Evolutionary conservation across 2,797 vertebrate species (phyloP).

Genomic region (Coendou prehensilis): DNA sequence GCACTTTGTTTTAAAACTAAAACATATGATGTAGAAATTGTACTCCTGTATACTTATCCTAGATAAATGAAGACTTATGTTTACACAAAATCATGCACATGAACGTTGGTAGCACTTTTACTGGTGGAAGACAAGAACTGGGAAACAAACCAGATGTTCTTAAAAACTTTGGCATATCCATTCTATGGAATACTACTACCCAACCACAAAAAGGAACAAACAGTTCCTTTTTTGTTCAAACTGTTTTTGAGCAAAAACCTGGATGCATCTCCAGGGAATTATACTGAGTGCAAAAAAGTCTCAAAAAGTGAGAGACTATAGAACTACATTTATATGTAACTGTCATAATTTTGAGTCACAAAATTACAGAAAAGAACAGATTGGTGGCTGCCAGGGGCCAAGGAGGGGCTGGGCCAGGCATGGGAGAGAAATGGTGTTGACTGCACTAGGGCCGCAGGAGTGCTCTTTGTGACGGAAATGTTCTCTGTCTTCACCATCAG

Average conservation of each 20-base stretch:
- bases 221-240: not conserved
- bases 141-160: not conserved
- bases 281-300: not conserved
- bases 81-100: not conserved
- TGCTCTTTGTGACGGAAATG: not conserved
- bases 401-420: not conserved
- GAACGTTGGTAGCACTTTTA: not conserved
- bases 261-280: not conserved
- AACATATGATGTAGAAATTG: not conserved
- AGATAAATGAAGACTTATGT: not conserved
- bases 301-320: not conserved
- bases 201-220: not conserved
- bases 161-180: not conserved
- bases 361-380: not conserved
- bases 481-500: not conserved
- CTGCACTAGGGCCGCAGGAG: not conserved
- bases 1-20: not conserved
- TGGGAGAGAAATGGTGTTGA: not conserved
- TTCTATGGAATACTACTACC: not conserved
- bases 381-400: not conserved
- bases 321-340: not conserved
- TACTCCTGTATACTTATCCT: not conserved
- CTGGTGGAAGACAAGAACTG: constrained; percentile 2
- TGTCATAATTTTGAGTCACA: not conserved
- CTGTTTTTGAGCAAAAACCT: not conserved